Conservation (phyloP, 1,140 invertebrate species). For the Meteorus sp. region DNA sequence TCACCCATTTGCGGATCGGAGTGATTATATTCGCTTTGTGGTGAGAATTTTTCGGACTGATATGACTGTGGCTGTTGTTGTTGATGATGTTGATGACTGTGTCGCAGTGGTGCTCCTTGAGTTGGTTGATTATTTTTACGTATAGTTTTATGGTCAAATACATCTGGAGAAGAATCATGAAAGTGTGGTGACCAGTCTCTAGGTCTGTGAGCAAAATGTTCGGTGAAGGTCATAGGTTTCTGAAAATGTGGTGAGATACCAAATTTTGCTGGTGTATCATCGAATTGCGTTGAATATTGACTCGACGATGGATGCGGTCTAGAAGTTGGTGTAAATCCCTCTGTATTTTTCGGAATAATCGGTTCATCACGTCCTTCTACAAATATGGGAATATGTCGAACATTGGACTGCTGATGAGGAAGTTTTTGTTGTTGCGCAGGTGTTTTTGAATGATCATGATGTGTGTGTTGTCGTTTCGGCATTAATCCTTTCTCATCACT, state of each 20-base stretch:
- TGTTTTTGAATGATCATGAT: too few relatives aligned
- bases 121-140: constrained; percentile 37
- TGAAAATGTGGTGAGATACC: constrained; percentile 53
- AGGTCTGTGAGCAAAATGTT: constrained; percentile 31
- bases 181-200: constrained; percentile 38
- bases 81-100: constrained; percentile 20
- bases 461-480: constrained; percentile 1
- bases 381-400: constrained; percentile 85
- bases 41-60: too few relatives aligned
- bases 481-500: constrained; percentile 24
- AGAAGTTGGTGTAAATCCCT: constrained; percentile 34
- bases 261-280: constrained; percentile 46
- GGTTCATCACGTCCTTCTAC: constrained; percentile 81
- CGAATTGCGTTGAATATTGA: constrained; percentile 43
- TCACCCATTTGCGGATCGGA: too few relatives aligned
- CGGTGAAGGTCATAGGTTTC: constrained; percentile 38
- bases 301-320: constrained; percentile 50
- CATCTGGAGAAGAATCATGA: constrained; percentile 32
- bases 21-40: too few relatives aligned
- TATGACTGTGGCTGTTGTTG: constrained; percentile 40
- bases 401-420: constrained; percentile 53
- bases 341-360: constrained; percentile 65
- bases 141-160: constrained; percentile 29
- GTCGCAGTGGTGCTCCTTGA: constrained; percentile 39
- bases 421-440: constrained; percentile 32